phyloP scores from a whole-genome alignment of 2,888 invertebrate species.

The Mechanitis mazaeus region DNA sequence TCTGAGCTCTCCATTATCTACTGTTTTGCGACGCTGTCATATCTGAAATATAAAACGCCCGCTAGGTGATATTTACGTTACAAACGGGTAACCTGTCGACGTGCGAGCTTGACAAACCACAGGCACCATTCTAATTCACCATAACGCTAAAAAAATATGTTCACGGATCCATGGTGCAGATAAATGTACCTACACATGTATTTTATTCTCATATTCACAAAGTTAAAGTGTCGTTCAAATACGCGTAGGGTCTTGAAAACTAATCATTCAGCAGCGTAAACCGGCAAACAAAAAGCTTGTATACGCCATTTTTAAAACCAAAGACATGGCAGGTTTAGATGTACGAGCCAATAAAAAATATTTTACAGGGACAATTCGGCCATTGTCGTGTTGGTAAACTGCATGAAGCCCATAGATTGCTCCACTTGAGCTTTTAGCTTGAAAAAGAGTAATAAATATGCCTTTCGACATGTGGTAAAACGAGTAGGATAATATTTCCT shows the following conservation, averaged over 20 bases:
- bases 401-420: constrained; percentile 75
- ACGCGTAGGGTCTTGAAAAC: constrained; percentile 63
- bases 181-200: constrained; percentile 74
- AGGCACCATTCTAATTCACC: constrained; percentile 77
- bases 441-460: constrained; percentile 74
- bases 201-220: constrained; percentile 75
- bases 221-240: constrained; percentile 60
- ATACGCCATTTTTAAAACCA: constrained; percentile 80
- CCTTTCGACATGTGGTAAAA: constrained; percentile 70
- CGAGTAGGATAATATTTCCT: constrained; percentile 64
- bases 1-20: constrained; percentile 77
- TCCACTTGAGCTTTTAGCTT: constrained; percentile 71
- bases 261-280: constrained; percentile 70
- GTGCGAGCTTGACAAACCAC: constrained; percentile 74
- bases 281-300: constrained; percentile 80
- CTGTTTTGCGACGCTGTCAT: constrained; percentile 72
- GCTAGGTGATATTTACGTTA: constrained; percentile 73
- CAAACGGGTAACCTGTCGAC: constrained; percentile 73
- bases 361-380: constrained; percentile 73
- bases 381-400: constrained; percentile 78
- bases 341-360: constrained; percentile 76
- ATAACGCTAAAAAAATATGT: constrained; percentile 71
- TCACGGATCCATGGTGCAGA: constrained; percentile 70
- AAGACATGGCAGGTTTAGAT: constrained; percentile 75
- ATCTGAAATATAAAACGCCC: constrained; percentile 74